Evolutionary conservation across 1,140 invertebrate species (phyloP).

Genomic region (Drosophila bocki): DNA sequence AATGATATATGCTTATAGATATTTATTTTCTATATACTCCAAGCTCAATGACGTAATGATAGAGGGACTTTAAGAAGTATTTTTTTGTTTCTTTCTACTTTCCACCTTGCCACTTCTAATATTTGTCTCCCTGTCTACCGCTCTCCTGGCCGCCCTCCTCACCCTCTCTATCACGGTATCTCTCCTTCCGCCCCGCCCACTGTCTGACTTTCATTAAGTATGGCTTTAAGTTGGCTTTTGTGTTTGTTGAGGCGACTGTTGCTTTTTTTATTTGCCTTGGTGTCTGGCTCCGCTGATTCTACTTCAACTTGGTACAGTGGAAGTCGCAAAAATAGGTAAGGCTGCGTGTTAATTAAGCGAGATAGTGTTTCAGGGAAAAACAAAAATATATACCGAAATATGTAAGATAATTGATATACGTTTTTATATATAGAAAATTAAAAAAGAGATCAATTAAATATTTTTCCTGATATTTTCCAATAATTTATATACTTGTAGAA

Average conservation of each 20-base stretch:
- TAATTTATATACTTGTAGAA: too few species aligned
- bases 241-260: slow-evolving; percentile 22
- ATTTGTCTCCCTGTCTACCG: slow-evolving; percentile 12
- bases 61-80: slow-evolving; percentile 19
- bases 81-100: slow-evolving; percentile 35
- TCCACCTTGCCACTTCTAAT: slow-evolving; percentile 33
- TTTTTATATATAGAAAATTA: too few species aligned
- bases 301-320: slow-evolving; percentile 6
- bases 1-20: slow-evolving; percentile 26
- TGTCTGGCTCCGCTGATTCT: slow-evolving; percentile 18
- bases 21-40: slow-evolving; percentile 8
- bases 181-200: slow-evolving; percentile 29
- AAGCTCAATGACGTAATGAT: slow-evolving; percentile 39
- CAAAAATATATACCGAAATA: too few species aligned
- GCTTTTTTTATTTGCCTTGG: slow-evolving; percentile 13
- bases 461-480: too few species aligned
- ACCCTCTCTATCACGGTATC: background rate
- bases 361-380: too few species aligned
- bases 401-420: too few species aligned
- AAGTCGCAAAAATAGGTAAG: background rate
- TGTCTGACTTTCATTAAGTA: slow-evolving; percentile 65
- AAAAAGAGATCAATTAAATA: too few species aligned
- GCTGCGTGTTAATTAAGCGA: too few species aligned
- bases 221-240: slow-evolving; percentile 43
- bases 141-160: background rate